Conservation (phyloP, 2,888 invertebrate genomes). For the Chrysolina oricalcia region DNA sequence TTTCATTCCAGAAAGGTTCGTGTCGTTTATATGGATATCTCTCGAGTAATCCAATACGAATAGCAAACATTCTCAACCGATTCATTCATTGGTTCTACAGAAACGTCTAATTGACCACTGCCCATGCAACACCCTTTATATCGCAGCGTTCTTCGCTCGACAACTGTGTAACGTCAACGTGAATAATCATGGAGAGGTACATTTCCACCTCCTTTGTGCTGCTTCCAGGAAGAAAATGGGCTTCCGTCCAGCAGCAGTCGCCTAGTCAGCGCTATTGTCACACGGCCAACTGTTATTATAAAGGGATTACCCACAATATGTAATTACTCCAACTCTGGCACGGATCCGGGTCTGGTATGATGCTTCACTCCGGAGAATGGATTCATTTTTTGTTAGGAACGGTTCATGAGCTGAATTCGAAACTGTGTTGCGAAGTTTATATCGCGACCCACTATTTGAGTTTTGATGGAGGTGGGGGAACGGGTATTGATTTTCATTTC, state of each 20-base stretch:
- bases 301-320: constrained; percentile 68
- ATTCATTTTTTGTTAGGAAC: constrained; percentile 31
- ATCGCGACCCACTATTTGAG: no score
- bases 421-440: not conserved
- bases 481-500: no score
- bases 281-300: constrained; percentile 66
- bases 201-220: constrained; percentile 47
- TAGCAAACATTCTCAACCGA: no score
- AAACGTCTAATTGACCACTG: no score
- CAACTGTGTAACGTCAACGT: not conserved
- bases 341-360: constrained; percentile 21
- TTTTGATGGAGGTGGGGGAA: no score
- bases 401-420: constrained; percentile 26
- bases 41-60: no score
- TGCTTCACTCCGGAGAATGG: constrained; percentile 23
- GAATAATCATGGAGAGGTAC: constrained; percentile 44
- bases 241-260: constrained; percentile 43
- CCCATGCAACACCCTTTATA: no score
- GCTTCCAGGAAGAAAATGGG: constrained; percentile 44
- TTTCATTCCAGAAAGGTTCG: no score
- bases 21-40: no score
- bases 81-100: no score
- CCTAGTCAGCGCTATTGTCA: constrained; percentile 63
- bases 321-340: constrained; percentile 64
- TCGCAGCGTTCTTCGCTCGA: no score